phyloP scores from a whole-genome alignment of 2,113 vertebrate genomes.

The Piprites chloris region DNA sequence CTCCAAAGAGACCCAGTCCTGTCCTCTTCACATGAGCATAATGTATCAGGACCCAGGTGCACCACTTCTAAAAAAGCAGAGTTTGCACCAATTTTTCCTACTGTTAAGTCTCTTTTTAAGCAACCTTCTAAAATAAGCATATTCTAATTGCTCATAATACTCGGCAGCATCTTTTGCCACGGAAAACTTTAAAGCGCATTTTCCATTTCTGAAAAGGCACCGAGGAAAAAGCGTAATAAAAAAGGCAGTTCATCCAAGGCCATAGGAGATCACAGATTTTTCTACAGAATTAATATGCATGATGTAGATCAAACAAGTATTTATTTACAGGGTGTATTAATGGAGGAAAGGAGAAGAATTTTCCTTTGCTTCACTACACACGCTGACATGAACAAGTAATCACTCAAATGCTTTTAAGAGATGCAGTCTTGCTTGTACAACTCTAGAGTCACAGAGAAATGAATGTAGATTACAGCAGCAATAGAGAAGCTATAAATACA shows the following conservation, averaged over 20 bases:
- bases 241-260: constrained; percentile 8
- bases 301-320: background rate
- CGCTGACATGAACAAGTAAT: constrained; percentile 50
- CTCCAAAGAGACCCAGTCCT: constrained; percentile 24
- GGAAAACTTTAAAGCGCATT: background rate
- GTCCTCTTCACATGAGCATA: constrained; percentile 34
- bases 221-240: background rate
- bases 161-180: background rate
- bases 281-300: constrained; percentile 15
- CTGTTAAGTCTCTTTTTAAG: constrained; percentile 36
- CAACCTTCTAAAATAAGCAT: constrained; percentile 44
- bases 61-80: constrained; percentile 46
- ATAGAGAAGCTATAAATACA: constrained; percentile 69
- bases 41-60: constrained; percentile 51
- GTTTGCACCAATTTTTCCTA: constrained; percentile 12
- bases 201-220: background rate
- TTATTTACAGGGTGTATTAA: constrained; percentile 32
- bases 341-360: background rate
- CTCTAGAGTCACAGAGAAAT: constrained; percentile 53
- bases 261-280: background rate
- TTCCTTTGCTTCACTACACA: constrained; percentile 38
- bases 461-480: constrained; percentile 65
- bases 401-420: constrained; percentile 64
- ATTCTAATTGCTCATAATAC: constrained; percentile 16
- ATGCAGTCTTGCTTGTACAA: constrained; percentile 50